Conservation (phyloP, 2,113 vertebrate genomes). For the Lophura nycthemera region DNA sequence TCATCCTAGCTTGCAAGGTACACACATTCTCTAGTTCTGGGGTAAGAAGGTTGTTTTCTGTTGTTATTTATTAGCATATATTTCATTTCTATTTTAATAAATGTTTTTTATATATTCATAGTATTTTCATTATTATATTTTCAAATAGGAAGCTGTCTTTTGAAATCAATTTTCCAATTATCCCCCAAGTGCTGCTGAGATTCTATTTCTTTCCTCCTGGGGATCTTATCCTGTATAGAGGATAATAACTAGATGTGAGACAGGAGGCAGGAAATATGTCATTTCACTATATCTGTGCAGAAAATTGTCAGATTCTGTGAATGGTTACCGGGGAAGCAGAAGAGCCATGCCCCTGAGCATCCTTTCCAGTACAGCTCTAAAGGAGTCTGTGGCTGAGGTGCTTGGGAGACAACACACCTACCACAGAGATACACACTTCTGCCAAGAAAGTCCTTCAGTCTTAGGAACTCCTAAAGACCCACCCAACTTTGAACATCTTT, state of each 20-base stretch:
- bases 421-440: accelerated
- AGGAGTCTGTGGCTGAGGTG: background rate
- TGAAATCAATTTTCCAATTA: background rate
- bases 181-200: background rate
- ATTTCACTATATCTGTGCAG: background rate
- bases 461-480: background rate
- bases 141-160: background rate
- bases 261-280: background rate
- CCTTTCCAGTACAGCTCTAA: background rate
- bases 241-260: background rate
- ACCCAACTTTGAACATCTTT: background rate
- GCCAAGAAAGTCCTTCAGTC: background rate
- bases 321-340: background rate
- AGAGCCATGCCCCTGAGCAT: background rate
- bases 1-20: background rate
- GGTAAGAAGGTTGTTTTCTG: background rate
- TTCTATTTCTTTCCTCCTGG: background rate
- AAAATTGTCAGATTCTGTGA: background rate
- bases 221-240: background rate
- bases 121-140: too few species aligned
- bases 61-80: background rate
- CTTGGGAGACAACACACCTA: background rate
- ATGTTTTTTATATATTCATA: too few species aligned
- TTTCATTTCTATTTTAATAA: background rate
- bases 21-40: background rate